Base-by-base conservation (phyloP, 2,888 invertebrate genomes). In the Callosobruchus maculatus region DNA sequence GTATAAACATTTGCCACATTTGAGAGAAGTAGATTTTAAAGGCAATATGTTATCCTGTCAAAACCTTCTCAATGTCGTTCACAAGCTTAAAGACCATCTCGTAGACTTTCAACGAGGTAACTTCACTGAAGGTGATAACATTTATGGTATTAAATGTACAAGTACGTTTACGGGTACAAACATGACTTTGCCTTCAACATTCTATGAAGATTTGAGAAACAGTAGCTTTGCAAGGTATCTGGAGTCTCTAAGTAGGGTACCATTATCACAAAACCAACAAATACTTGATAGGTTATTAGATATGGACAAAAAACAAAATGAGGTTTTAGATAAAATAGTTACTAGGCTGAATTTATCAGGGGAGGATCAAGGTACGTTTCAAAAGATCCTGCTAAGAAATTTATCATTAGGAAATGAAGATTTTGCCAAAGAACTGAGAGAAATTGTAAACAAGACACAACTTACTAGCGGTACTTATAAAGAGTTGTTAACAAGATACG, bases 71-170 rank as follows among this genome's bases (percentile, higher is more conserved):
- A 3, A 68, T 22, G 67, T 71, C 31, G 20, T 74, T 3, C 68
- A 68, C 0, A 66, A 22, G 3, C 67, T 74, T n/a, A 72, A 68
- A 31, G 20, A 21, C 0, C 5, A 7, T 13, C 5, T 13, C 13
- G 49, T 18, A 13, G 3, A 1, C 1, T 49, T 49, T 49, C 9
- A 49, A 18, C 49, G 21, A 2, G 21, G 5, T 9, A 21, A 22
- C 71, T 26, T 22, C 22, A 2, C 70, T 74, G 69, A 74, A 31
- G 30, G 70, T 67, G 70, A 70, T 20, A 74, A 74, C 70, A 67
- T 74, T 13, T 30, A 74, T 26, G 74, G 74, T n/a, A 74, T 74
- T 18, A 74, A 74, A 74, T 74, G 74, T 67, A 67, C 66, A 18
- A 71, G 71, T 66, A 4, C n/a, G 5, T 9, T 26, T 71, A 66